Percentiles rank a stretch among this genome's conserved stretches.
phyloP scores from a whole-genome alignment of 1,140 invertebrate species.

The Bombus sibiricus region DNA sequence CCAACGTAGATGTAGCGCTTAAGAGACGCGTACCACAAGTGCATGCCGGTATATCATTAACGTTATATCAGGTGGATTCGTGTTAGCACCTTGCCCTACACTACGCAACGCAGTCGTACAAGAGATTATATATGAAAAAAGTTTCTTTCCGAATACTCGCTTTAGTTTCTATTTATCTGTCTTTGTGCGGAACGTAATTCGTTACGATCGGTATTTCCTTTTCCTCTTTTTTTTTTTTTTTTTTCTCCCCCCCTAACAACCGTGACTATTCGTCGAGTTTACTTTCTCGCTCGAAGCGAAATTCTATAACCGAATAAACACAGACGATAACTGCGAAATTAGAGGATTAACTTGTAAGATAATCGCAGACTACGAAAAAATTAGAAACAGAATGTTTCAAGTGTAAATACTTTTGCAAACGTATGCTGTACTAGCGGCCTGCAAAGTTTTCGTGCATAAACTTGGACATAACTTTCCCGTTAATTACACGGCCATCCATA shows the following conservation, averaged over 20 bases:
- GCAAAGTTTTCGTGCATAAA: not conserved
- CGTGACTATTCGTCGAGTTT: not conserved
- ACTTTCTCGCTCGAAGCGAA: not conserved
- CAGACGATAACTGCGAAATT: not conserved
- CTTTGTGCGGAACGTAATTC: not conserved
- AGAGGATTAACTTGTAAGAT: not conserved
- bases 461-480: not conserved
- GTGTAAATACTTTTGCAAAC: not conserved
- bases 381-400: not conserved
- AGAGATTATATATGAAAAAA: not conserved
- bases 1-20: not conserved
- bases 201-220: too few relatives aligned
- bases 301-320: not conserved
- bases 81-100: constrained; percentile 31
- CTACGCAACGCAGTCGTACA: not conserved
- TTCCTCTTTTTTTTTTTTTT: not conserved
- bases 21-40: constrained; percentile 5
- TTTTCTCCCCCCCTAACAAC: not conserved
- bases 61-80: constrained; percentile 9
- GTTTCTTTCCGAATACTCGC: not conserved
- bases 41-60: constrained; percentile 30
- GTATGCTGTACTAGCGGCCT: too few relatives aligned
- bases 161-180: not conserved
- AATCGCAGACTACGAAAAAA: not conserved
- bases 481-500: not conserved